A percentile compares a stretch with the other conserved stretches of the same genome.
Evolutionary conservation across 2,888 invertebrate genomes (phyloP).

Genomic region (Tigriopus californicus): DNA sequence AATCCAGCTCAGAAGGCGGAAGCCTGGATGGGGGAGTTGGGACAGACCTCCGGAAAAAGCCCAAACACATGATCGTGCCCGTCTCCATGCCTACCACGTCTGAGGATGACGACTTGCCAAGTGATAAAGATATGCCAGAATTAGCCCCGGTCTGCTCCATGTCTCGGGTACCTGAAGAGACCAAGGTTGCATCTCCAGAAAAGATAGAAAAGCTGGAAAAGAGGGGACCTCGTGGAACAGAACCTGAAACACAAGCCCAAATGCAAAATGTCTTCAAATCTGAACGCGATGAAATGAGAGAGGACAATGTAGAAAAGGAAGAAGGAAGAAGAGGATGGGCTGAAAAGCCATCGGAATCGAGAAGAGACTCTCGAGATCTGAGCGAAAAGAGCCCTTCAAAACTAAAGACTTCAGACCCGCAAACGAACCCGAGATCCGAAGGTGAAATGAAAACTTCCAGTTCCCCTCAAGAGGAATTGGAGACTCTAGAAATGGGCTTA

Average conservation of each 20-base stretch:
- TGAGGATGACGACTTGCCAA: not conserved
- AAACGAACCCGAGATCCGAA: not conserved
- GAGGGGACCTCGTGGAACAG: no score
- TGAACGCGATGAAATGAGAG: no score
- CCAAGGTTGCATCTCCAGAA: no score
- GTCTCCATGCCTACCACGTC: not conserved
- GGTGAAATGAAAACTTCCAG: not conserved
- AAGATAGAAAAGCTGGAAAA: not conserved
- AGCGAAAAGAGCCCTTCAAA: not conserved
- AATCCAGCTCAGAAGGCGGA: constrained; percentile 1
- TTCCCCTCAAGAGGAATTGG: not conserved
- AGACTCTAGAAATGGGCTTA: not conserved
- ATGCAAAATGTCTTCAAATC: no score
- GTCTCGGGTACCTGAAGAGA: no score
- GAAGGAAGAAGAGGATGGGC: no score
- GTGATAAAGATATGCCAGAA: constrained; percentile 8
- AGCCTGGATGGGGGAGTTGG: not conserved
- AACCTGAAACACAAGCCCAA: no score
- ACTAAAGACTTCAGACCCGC: not conserved
- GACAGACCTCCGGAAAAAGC: not conserved
- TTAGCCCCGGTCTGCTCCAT: not conserved
- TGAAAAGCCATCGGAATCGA: no score
- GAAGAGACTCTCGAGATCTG: no score
- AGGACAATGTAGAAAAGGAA: no score
- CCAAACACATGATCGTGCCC: not conserved